Conservation (phyloP, 2,797 vertebrate species). For the Argentina silus region DNA sequence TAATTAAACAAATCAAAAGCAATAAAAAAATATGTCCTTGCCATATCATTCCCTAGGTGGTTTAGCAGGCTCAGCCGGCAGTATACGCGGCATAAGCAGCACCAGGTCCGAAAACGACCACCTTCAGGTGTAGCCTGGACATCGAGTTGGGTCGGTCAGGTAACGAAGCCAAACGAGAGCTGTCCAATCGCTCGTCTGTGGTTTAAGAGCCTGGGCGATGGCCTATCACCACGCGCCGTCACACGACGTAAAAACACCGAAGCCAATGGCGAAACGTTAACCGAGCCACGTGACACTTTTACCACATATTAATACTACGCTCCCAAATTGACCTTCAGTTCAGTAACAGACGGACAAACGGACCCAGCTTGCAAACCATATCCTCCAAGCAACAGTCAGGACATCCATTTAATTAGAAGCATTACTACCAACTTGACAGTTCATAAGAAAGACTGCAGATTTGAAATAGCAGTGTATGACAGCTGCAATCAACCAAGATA, state of each 20-base stretch:
- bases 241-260: slow-evolving; percentile 68
- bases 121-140: slow-evolving; percentile 64
- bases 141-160: slow-evolving; percentile 64
- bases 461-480: not conserved
- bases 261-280: slow-evolving; percentile 77
- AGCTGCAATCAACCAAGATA: not conserved
- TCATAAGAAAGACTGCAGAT: slow-evolving; percentile 22
- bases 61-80: slow-evolving; percentile 77
- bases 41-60: slow-evolving; percentile 29
- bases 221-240: slow-evolving; percentile 66
- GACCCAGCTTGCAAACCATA: slow-evolving; percentile 39
- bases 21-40: not conserved
- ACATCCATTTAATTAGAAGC: slow-evolving; percentile 54
- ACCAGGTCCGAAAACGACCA: slow-evolving; percentile 72
- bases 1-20: too few relatives aligned
- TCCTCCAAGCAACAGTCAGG: slow-evolving; percentile 55
- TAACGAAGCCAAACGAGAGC: slow-evolving; percentile 60
- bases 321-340: slow-evolving; percentile 66
- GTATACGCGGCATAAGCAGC: slow-evolving; percentile 72
- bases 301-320: slow-evolving; percentile 72
- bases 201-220: slow-evolving; percentile 79
- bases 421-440: not conserved
- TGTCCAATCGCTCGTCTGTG: slow-evolving; percentile 53
- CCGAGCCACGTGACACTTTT: slow-evolving; percentile 69
- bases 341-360: slow-evolving; percentile 60